A percentile compares a stretch with the other conserved stretches of the same genome.
Evolutionary conservation across 2,797 vertebrate genomes (phyloP).

Genomic region (Lycodopsis pacificus): DNA sequence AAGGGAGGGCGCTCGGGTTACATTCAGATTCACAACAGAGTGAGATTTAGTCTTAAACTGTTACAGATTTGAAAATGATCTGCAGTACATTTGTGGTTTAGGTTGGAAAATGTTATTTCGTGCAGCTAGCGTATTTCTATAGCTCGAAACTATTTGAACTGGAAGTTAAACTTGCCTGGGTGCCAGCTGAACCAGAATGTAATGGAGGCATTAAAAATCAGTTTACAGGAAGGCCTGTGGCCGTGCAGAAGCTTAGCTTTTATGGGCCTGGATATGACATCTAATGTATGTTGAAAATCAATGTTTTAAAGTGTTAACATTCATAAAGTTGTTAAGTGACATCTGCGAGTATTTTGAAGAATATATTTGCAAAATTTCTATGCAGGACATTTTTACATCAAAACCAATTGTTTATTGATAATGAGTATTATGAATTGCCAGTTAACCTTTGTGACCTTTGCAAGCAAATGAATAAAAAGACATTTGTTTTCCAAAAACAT

Average conservation of each 20-base stretch:
- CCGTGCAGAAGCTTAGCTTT: not conserved
- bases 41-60: constrained; percentile 18
- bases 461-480: constrained; percentile 40
- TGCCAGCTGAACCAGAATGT: not conserved
- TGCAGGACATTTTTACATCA: constrained; percentile 20
- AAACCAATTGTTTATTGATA: constrained; percentile 5
- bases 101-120: constrained; percentile 12
- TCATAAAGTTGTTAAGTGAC: constrained; percentile 5
- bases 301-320: constrained; percentile 39
- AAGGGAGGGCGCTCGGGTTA: constrained; percentile 23
- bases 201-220: not conserved
- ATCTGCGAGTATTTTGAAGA: constrained; percentile 32
- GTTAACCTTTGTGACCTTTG: constrained; percentile 45
- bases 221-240: constrained; percentile 19
- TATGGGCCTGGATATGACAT: not conserved
- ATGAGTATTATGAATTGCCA: constrained; percentile 48
- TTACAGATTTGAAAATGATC: constrained; percentile 2
- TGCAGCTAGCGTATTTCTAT: constrained; percentile 13
- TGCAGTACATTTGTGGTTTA: not conserved
- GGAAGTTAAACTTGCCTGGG: not conserved
- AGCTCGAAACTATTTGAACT: not conserved
- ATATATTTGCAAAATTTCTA: constrained; percentile 9
- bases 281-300: constrained; percentile 1
- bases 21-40: not conserved
- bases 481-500: constrained; percentile 15